Percentiles rank a stretch among this genome's conserved stretches.
phyloP scores from a whole-genome alignment of 2,113 vertebrate genomes.

The Nerophis lumbriciformis region DNA sequence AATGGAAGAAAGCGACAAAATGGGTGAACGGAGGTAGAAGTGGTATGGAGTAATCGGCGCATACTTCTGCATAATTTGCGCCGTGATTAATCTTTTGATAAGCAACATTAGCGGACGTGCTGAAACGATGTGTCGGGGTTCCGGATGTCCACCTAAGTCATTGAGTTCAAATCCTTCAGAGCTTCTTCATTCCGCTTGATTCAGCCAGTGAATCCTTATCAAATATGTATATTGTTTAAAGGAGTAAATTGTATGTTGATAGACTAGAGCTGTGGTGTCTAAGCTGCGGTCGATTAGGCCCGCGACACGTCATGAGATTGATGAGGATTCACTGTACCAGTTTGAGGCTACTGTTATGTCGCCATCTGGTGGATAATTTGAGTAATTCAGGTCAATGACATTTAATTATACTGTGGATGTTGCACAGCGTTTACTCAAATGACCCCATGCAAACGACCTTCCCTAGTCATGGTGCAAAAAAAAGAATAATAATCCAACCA shows the following conservation, averaged over 20 bases:
- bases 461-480: too few relatives aligned
- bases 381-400: too few relatives aligned
- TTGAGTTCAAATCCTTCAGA: too few relatives aligned
- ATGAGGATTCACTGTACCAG: too few relatives aligned
- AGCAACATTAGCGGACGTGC: constrained; percentile 15
- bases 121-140: constrained; percentile 12
- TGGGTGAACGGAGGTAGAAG: constrained; percentile 14
- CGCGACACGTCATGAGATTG: too few relatives aligned
- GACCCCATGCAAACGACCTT: too few relatives aligned
- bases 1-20: constrained; percentile 14
- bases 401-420: too few relatives aligned
- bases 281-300: not conserved
- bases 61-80: constrained; percentile 25
- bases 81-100: constrained; percentile 24
- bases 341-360: too few relatives aligned
- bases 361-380: too few relatives aligned
- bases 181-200: constrained; percentile 13
- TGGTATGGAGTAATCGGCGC: not conserved
- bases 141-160: constrained; percentile 14
- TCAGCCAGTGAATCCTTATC: not conserved
- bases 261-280: not conserved
- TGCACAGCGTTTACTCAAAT: too few relatives aligned
- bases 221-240: not conserved
- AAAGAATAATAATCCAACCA: too few relatives aligned
- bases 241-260: not conserved